Base-by-base conservation (phyloP, 2,888 invertebrate genomes). In the Myathropa florea region DNA sequence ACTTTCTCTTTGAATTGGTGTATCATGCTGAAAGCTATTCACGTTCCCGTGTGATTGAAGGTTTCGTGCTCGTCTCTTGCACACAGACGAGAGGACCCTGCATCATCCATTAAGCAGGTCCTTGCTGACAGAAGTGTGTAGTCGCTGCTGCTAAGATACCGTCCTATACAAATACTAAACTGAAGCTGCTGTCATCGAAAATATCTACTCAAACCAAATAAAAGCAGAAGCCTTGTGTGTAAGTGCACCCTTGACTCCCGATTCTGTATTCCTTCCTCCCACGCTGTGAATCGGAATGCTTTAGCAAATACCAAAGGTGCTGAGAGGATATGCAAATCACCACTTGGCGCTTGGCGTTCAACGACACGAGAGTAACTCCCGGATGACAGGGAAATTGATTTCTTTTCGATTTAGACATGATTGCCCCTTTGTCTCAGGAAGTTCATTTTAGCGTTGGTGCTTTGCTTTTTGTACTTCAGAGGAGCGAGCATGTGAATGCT, bases 331-430 rank as follows among this genome's bases (percentile, higher is more conserved):
- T 76, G 83, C 75, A 84, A 84, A 84, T 79, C 79, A 71, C 59
- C 70, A 79, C 65, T 84, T 65, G 70, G 28, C 64, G 73, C 65
- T 79, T 65, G 70, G 53, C 72, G 73, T 65, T 75, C 36, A 60
- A 60, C 64, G 59, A 70, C 75, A 64, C 67, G 70, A 70, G 60
- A 64, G 59, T 30, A 55, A 53, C 63, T 71, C 65, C 60, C 55
- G 79, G 79, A 75, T 79, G 79, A 84, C 83, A 75, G 70, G 75
- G 39, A 79, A 84, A 84, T 84, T 84, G 83, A 84, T 84, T 84
- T 57, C 79, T 80, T 79, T 84, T 76, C 79, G 73, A 84, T 84
- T 70, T 78, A 78, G 73, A 73, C 78, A 83, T 79, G 83, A 84
- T 79, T 64, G 79, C 61, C 70, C 55, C 83, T 84, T 84, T 84